Percentiles rank a stretch among this genome's conserved stretches.
These are phyloP conservation scores for Drosophila fulvimacula DNA, from an alignment of 2,888 invertebrate genomes.

Conservation along the genomic window DNA sequence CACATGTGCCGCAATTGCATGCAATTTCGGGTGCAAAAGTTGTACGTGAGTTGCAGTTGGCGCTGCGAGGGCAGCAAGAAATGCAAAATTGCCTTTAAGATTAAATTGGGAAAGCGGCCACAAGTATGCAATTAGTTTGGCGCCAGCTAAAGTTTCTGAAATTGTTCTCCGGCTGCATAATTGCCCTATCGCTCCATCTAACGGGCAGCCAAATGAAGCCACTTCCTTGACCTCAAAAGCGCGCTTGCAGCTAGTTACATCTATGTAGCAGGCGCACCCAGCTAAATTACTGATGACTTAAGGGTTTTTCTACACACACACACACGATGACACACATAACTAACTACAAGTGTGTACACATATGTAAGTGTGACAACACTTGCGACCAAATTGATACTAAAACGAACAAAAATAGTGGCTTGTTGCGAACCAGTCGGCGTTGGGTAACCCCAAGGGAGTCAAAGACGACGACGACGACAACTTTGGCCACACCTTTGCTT, in stretches of 20 bases:
- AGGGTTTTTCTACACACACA: slow-evolving; percentile 52
- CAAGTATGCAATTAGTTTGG: slow-evolving; percentile 60
- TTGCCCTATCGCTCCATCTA: slow-evolving; percentile 20
- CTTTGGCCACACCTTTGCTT: slow-evolving; percentile 79
- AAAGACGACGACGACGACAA: slow-evolving; percentile 63
- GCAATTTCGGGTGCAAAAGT: slow-evolving; percentile 69
- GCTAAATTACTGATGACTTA: slow-evolving; percentile 67
- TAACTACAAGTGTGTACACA: slow-evolving; percentile 12
- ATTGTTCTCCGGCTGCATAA: slow-evolving; percentile 33
- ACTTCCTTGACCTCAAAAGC: slow-evolving; percentile 79
- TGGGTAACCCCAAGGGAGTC: slow-evolving; percentile 64
- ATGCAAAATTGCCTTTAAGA: slow-evolving; percentile 71
- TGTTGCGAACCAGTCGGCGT: slow-evolving; percentile 38
- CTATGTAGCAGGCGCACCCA: slow-evolving; percentile 49
- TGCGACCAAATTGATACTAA: slow-evolving; percentile 77
- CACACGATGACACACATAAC: slow-evolving; percentile 19
- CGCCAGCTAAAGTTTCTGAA: slow-evolving; percentile 33
- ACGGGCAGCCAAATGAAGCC: slow-evolving; percentile 36
- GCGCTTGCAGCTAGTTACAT: slow-evolving; percentile 33
- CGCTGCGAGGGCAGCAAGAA: slow-evolving; percentile 47
- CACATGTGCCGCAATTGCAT: slow-evolving; percentile 70
- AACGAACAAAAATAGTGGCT: slow-evolving; percentile 42
- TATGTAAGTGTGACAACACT: slow-evolving; percentile 53
- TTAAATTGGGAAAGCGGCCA: slow-evolving; percentile 56
- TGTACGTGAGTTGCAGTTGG: slow-evolving; percentile 65